Conservation (phyloP, 2,797 vertebrate genomes). For the Paguma larvata region DNA sequence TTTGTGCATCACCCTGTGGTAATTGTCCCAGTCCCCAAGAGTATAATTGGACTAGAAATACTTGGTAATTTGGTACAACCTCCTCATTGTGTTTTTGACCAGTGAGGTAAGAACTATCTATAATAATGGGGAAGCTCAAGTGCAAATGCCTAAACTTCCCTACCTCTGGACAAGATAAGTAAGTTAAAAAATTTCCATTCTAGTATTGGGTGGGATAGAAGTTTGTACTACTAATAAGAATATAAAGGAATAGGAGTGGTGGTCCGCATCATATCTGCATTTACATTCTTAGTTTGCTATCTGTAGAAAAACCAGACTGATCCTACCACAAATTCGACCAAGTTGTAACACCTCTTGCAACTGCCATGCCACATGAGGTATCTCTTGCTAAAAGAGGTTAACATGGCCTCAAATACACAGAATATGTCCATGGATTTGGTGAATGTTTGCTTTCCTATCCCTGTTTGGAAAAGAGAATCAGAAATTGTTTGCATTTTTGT, state of each 20-base stretch:
- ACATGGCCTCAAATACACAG: background rate
- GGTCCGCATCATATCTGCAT: background rate
- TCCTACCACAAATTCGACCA: background rate
- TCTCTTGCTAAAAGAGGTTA: background rate
- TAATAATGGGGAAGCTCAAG: background rate
- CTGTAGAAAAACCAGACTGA: background rate
- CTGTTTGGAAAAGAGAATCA: background rate
- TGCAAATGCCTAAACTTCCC: background rate
- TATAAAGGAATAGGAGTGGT: background rate
- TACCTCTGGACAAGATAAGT: background rate
- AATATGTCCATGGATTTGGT: background rate
- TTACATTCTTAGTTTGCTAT: background rate
- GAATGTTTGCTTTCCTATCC: slow-evolving; percentile 17
- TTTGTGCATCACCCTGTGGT: background rate
- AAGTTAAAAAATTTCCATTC: background rate
- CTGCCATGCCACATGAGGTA: background rate
- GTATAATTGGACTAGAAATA: background rate
- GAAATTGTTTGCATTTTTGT: slow-evolving; percentile 20
- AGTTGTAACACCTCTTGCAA: background rate
- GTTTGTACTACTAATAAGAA: background rate
- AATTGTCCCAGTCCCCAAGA: background rate
- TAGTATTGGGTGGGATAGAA: background rate
- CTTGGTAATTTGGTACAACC: background rate
- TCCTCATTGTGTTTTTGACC: background rate
- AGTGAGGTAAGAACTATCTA: background rate